Base-by-base conservation (phyloP, 30 jellyfish, hydroid and myxozoan genomes). In the Hydractinia symbiolongicarpus region DNA sequence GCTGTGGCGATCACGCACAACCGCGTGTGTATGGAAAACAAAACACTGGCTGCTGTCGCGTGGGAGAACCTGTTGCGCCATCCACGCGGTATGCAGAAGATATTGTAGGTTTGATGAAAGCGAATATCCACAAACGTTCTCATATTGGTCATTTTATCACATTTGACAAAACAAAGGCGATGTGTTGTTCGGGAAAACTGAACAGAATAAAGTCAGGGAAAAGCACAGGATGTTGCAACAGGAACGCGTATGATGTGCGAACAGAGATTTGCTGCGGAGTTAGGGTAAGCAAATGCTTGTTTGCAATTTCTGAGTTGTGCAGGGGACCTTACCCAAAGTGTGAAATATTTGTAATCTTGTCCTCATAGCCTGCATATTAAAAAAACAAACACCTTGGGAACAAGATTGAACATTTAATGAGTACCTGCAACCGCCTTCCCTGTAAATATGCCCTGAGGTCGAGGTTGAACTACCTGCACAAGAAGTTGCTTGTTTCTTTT, bases 21-120 rank as follows among this genome's bases (percentile, higher is more conserved):
- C 83, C 83, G 5, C 49, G 61, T 44, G 51, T 74, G 83, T 74
- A 49, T 50, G 83, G 83, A 5, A 74, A 74, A 40, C 83, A 74
- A n/a, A 4, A 66, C 15, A 74, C 83, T 5, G 72, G 83, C 15
- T 74, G 83, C 14, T 74, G 83, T 74, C 74, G 74, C 40, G 17
- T 64, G 19, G 74, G 74, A 7, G 74, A 64, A 13, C 74, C 74
- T n/a, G 19, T 64, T 1, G 19, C 74, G 40, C 74, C 74, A 13
- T n/a, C 19, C 8, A 64, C 74, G 8, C 40, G 74, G 74, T 64
- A 64, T 64, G 74, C 74, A 13, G 74, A 64, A 51, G 52, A 64
- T 4, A 51, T 64, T n/a, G 74, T 13, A 9, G 74, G 40, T 7
- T 64, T n/a, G 19, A n/a, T 44, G 74, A 51, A 64, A 4, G 7